phyloP scores from a whole-genome alignment of 1,140 invertebrate species.

The Acromyrmex heyeri region DNA sequence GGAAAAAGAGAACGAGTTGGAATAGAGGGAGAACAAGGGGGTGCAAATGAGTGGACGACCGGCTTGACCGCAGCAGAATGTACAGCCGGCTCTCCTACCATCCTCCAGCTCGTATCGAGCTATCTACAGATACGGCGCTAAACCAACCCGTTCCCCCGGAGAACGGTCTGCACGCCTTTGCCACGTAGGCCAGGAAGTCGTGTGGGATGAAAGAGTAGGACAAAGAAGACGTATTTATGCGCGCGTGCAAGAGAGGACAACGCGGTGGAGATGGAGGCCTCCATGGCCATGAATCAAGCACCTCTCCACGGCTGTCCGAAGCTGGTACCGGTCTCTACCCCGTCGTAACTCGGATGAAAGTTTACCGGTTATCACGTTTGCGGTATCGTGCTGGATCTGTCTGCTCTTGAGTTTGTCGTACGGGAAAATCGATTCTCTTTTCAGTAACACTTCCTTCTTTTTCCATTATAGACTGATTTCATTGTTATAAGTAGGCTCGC shows the following conservation, averaged over 20 bases:
- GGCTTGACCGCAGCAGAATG: slow-evolving; percentile 77
- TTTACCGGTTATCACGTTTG: slow-evolving; percentile 47
- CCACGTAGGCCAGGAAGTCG: slow-evolving; percentile 19
- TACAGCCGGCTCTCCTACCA: slow-evolving; percentile 61
- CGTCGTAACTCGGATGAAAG: slow-evolving; percentile 33
- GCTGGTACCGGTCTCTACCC: slow-evolving; percentile 31
- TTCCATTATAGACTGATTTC: neutral
- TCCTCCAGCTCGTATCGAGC: slow-evolving; percentile 54
- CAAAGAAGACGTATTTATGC: slow-evolving; percentile 52
- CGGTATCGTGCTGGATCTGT: slow-evolving; percentile 25
- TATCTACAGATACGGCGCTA: slow-evolving; percentile 48
- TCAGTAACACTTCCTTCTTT: neutral
- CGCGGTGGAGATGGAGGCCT: slow-evolving; percentile 42
- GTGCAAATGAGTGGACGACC: slow-evolving; percentile 81
- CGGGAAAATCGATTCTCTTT: slow-evolving; percentile 6
- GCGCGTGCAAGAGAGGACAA: slow-evolving; percentile 19
- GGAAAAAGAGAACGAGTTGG: slow-evolving; percentile 6
- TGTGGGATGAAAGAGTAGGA: slow-evolving; percentile 29
- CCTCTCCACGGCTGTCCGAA: slow-evolving; percentile 59
- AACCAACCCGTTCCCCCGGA: neutral
- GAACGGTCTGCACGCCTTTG: slow-evolving; percentile 47
- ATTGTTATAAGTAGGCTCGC: neutral
- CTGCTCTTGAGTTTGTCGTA: slow-evolving; percentile 18
- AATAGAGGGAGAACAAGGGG: slow-evolving; percentile 76
- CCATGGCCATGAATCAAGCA: slow-evolving; percentile 67